Percentiles rank a stretch among this genome's conserved stretches.
These are phyloP conservation scores for cattle (Bos taurus) DNA, from an alignment of 2,113 vertebrate species.

Conservation along the genomic window DNA sequence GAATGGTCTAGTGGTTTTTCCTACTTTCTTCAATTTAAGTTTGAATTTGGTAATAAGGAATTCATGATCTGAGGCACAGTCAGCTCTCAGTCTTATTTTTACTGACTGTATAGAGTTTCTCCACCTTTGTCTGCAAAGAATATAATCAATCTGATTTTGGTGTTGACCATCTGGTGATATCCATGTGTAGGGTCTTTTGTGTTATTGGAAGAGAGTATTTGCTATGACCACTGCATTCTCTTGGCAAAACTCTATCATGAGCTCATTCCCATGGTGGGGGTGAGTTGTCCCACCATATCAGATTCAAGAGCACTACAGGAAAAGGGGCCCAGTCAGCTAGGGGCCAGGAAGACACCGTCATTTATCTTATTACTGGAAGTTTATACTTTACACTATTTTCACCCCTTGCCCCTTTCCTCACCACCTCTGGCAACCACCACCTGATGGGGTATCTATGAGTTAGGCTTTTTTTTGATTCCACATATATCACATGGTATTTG, in stretches of 20 bases:
- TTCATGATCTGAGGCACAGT: background rate
- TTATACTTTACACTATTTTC: background rate
- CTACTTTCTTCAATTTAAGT: background rate
- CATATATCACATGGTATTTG: background rate
- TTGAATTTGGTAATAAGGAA: background rate
- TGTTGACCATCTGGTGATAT: background rate
- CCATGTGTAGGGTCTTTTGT: background rate
- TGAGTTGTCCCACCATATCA: background rate
- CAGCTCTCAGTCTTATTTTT: background rate
- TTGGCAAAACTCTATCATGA: background rate
- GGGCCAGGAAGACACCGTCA: background rate
- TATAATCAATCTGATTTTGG: background rate
- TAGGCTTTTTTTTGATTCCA: background rate
- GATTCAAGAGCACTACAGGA: background rate
- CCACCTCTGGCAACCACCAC: background rate
- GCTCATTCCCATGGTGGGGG: background rate
- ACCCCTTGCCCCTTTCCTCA: background rate
- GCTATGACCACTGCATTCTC: background rate
- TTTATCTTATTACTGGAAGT: background rate
- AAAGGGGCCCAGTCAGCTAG: background rate
- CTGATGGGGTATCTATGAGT: background rate
- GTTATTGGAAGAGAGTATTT: background rate
- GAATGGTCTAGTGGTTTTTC: background rate
- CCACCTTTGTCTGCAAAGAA: background rate
- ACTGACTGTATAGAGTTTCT: background rate